Evolutionary conservation across 2,113 vertebrate species (phyloP), one percentile per base, ranked within the genome.

Genomic region (Nestor notabilis): DNA sequence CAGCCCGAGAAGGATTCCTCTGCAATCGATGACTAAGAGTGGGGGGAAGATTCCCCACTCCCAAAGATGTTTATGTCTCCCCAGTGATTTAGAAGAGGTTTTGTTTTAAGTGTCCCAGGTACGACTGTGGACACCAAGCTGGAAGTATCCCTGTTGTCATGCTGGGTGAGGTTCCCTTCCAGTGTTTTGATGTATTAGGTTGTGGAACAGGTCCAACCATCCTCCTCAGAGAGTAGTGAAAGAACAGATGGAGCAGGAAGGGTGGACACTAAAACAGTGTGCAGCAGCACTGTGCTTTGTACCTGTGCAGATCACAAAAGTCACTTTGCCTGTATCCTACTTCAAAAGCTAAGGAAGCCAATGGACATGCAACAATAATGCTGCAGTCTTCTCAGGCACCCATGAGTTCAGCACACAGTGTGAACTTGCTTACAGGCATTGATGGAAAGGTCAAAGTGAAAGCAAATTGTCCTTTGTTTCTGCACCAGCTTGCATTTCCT

Each of bases 331-430:
- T 65, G 29, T 23, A 69, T 31, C 56, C 13, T 25, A 2, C 37
- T 39, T 75, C 46, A 66, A 53, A 37, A 63, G 7, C 11, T 65
- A 69, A 52, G 27, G 56, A 80, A 83, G 13, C 44, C 70, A 71
- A 3, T 4, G 24, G n/a, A 13, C 23, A 56, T 6, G 4, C 0
- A 1, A 41, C 17, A 28, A 25, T 27, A 18, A 21, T 69, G 29
- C 63, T 52, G 29, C 35, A 66, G 16, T 47, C 41, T 72, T 87
- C 47, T 77, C 58, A 39, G 13, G 13, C 25, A 37, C 41, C 14
- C 9, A 10, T 13, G 47, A 63, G 37, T 43, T 83, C 71, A 47
- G 43, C 18, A 78, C 14, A 37, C 27, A 14, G 4, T 65, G 46
- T 71, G 69, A 76, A 71, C 44, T 71, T 76, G 9, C 24, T 70